These are phyloP conservation scores for Lypha dubia DNA, from an alignment of 2,888 invertebrate species.

Conservation along the genomic window DNA sequence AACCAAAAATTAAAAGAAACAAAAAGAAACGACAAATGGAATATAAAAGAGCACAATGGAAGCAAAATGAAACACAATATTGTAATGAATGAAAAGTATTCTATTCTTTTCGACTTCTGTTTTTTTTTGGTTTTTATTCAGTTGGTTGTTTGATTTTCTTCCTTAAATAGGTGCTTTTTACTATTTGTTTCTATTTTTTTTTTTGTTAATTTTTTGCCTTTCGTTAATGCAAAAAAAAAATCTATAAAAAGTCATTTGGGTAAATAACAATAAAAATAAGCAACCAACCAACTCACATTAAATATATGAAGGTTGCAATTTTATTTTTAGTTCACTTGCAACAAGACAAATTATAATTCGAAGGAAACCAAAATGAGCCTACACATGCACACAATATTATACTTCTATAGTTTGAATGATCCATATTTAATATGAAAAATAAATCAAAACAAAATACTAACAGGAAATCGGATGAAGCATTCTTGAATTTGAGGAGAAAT, in stretches of 20 bases:
- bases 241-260: constrained; percentile 65
- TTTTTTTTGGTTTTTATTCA: constrained; percentile 34
- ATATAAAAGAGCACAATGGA: constrained; percentile 9
- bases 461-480: constrained; percentile 27
- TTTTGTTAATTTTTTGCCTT: constrained; percentile 22
- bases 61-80: constrained; percentile 29
- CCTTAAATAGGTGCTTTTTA: constrained; percentile 22
- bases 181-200: constrained; percentile 32
- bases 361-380: background rate
- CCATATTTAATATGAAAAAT: background rate
- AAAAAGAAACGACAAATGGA: too few relatives aligned
- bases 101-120: constrained; percentile 23
- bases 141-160: constrained; percentile 35
- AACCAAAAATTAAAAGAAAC: background rate
- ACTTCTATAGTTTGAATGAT: too few relatives aligned
- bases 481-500: too few relatives aligned
- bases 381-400: background rate
- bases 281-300: constrained; percentile 2
- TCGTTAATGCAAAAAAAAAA: constrained; percentile 58
- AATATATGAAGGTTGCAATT: constrained; percentile 39
- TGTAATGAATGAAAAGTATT: constrained; percentile 47
- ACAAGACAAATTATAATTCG: background rate
- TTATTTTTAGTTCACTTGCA: constrained; percentile 22
- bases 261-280: constrained; percentile 36
- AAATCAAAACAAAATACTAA: constrained; percentile 9